These are phyloP conservation scores for Phaedon cochleariae DNA, from an alignment of 2,888 invertebrate genomes.

Conservation along the genomic window DNA sequence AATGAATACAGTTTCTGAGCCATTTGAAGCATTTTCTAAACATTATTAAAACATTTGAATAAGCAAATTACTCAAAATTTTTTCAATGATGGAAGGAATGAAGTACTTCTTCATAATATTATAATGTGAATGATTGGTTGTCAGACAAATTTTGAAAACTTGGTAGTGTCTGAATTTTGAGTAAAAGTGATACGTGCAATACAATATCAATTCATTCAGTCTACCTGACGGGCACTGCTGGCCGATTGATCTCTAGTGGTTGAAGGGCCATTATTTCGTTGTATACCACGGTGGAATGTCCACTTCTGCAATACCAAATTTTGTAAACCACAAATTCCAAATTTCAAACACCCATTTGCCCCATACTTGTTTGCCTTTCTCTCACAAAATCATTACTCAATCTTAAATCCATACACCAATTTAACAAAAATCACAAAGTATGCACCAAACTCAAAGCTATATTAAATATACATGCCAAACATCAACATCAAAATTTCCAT, in stretches of 20 bases:
- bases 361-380: slow-evolving; percentile 1
- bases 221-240: slow-evolving; percentile 67
- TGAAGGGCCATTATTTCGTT: slow-evolving; percentile 73
- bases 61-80: too few species aligned
- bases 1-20: too few species aligned
- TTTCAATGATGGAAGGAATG: too few species aligned
- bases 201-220: slow-evolving; percentile 33
- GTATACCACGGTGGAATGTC: slow-evolving; percentile 82
- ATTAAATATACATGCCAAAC: slow-evolving; percentile 20
- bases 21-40: too few species aligned
- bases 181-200: slow-evolving; percentile 33
- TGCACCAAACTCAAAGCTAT: not conserved
- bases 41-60: too few species aligned
- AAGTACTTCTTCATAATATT: too few species aligned
- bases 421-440: not conserved
- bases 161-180: not conserved
- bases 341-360: not conserved
- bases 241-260: slow-evolving; percentile 65
- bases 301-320: slow-evolving; percentile 71
- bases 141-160: not conserved
- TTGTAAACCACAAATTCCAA: slow-evolving; percentile 22
- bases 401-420: not conserved
- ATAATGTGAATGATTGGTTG: too few species aligned
- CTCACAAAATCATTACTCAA: not conserved
- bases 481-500: not conserved